Conservation (phyloP, 1,140 invertebrate species). For the Popillia japonica region DNA sequence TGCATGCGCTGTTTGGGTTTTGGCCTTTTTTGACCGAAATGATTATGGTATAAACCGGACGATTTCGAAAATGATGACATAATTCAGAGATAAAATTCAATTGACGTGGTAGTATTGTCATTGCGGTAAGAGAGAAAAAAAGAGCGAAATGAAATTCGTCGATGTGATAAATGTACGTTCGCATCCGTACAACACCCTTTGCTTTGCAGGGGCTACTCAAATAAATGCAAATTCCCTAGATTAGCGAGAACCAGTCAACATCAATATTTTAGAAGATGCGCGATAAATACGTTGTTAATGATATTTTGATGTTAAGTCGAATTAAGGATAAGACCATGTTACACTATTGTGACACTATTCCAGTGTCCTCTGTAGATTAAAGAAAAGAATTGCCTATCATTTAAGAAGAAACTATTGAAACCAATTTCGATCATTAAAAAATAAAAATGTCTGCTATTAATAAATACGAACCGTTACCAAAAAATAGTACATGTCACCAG, state of each 20-base stretch:
- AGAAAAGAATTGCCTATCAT: no score
- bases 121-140: conserved; percentile 1
- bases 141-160: conserved; percentile 2
- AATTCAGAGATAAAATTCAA: conserved; percentile 34
- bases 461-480: no score
- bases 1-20: not conserved
- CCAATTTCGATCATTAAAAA: no score
- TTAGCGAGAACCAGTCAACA: not conserved
- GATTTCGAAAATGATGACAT: conserved; percentile 35
- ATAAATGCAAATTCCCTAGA: conserved; percentile 30
- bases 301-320: not conserved
- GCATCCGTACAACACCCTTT: not conserved
- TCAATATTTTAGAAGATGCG: not conserved
- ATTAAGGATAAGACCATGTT: no score
- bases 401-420: no score
- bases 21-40: conserved; percentile 14
- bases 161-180: conserved; percentile 21
- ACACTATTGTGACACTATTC: no score
- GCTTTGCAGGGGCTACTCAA: not conserved
- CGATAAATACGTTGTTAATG: conserved; percentile 12
- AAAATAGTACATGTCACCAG: no score
- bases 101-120: not conserved
- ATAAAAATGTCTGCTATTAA: no score
- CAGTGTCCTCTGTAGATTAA: no score
- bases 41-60: conserved; percentile 30